Evolutionary conservation across 2,113 vertebrate genomes (phyloP), one percentile per base, ranked within the genome.

Genomic region (Anseranas semipalmata): DNA sequence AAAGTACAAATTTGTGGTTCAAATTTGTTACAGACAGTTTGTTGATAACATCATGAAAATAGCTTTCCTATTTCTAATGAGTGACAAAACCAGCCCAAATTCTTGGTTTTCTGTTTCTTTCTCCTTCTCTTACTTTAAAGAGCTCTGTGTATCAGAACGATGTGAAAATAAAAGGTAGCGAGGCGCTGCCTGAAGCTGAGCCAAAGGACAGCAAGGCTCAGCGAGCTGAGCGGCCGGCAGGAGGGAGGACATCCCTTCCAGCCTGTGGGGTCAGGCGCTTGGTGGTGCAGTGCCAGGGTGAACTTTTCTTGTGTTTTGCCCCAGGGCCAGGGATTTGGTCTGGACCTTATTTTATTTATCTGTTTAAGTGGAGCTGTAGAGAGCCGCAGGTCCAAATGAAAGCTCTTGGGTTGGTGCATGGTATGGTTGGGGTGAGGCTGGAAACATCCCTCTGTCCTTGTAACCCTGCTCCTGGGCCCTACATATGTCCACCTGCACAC

Each of bases 131-230:
- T 22, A 63, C 39, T 39, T 56, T 50, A 18, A 74, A 24, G 24
- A 65, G 19, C 32, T 10, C 46, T 59, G 20, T 8, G 0, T 68
- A 55, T 53, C 28, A 39, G 80, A 92, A 18, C 28, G 58, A 17
- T 0, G 2, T n/a, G n/a, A 53, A 82, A 81, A 46, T 24, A 56
- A 55, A 87, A 80, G 58, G 62, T 11, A 73, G 37, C 0, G 0
- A 58, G 50, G 37, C 35, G n/a, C 35, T 92, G 35, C 12, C 48
- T 77, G 86, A 76, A 39, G 35, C 33, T 63, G 62, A 75, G 71
- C 39, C 21, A 70, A 78, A 39, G 33, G 43, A 39, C 50, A 68
- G 41, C 10, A 90, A 35, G 10, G 53, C 45, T 60, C 15, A n/a
- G n/a, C n/a, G 50, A 80, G 76, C 16, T 79, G 74, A 78, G 15